phyloP scores from a whole-genome alignment of 2,888 invertebrate species.

The Metalampra italica region DNA sequence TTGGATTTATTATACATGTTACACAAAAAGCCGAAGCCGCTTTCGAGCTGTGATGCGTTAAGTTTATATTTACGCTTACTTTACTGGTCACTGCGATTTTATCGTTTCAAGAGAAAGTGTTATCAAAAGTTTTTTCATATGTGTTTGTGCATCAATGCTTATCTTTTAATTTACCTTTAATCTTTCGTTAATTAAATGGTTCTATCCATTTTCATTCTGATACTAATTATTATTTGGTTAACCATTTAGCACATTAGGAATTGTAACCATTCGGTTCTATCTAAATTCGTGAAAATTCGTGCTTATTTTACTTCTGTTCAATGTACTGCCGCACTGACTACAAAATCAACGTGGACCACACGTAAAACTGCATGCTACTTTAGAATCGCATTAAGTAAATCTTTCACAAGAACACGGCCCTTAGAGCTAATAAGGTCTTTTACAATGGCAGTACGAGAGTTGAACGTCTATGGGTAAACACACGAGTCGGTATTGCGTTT shows the following conservation, averaged over 20 bases:
- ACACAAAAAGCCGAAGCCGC: slow-evolving; percentile 2
- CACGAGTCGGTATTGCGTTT: slow-evolving; percentile 24
- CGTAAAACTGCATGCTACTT: slow-evolving; percentile 46
- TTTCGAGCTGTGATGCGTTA: not conserved
- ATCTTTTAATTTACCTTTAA: too few relatives aligned
- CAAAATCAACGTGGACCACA: slow-evolving; percentile 50
- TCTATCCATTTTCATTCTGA: not conserved
- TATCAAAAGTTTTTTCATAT: not conserved
- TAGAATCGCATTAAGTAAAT: slow-evolving; percentile 54
- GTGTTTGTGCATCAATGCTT: not conserved
- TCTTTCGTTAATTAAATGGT: too few relatives aligned
- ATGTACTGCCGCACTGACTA: slow-evolving; percentile 54
- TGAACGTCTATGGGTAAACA: slow-evolving; percentile 27
- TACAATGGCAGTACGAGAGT: slow-evolving; percentile 35
- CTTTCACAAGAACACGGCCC: slow-evolving; percentile 44
- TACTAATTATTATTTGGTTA: not conserved
- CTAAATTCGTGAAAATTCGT: not conserved
- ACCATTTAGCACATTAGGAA: not conserved
- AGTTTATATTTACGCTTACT: slow-evolving; percentile 1
- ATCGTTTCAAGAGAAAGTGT: not conserved
- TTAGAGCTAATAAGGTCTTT: slow-evolving; percentile 52
- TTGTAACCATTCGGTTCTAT: not conserved
- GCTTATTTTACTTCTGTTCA: slow-evolving; percentile 12
- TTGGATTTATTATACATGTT: slow-evolving; percentile 16
- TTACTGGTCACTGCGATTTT: not conserved